These are phyloP conservation scores for Cataglyphis altisquamis DNA, from an alignment of 2,888 invertebrate genomes.

Conservation along the genomic window DNA sequence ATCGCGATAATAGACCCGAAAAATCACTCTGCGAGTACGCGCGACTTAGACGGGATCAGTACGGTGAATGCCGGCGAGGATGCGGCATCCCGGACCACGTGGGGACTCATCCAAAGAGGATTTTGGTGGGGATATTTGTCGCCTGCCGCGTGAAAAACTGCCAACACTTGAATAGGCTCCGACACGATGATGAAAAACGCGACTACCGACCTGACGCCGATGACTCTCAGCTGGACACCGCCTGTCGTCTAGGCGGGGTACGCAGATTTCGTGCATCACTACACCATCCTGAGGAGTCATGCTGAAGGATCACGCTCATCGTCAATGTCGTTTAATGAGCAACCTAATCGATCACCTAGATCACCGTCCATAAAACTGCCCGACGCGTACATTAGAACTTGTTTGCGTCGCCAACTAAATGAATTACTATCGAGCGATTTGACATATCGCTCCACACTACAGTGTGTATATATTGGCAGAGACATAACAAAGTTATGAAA, in stretches of 20 bases:
- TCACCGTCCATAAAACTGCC: slow-evolving; percentile 13
- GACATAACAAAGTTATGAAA: slow-evolving; percentile 21
- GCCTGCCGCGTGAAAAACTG: slow-evolving; percentile 82
- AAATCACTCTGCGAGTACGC: slow-evolving; percentile 61
- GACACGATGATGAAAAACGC: slow-evolving; percentile 80
- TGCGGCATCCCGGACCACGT: slow-evolving; percentile 79
- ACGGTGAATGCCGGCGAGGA: slow-evolving; percentile 78
- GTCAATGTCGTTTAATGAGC: slow-evolving; percentile 23
- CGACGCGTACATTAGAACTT: slow-evolving; percentile 20
- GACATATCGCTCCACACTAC: slow-evolving; percentile 1
- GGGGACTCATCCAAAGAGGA: slow-evolving; percentile 80
- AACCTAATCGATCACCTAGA: slow-evolving; percentile 27
- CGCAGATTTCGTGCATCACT: slow-evolving; percentile 51
- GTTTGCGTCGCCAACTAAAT: slow-evolving; percentile 27
- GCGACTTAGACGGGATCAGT: slow-evolving; percentile 76
- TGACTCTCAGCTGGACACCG: slow-evolving; percentile 76
- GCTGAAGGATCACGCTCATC: slow-evolving; percentile 13
- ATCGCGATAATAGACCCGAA: slow-evolving; percentile 51
- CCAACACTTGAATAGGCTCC: slow-evolving; percentile 82
- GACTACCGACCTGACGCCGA: slow-evolving; percentile 78
- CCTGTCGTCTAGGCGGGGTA: slow-evolving; percentile 69
- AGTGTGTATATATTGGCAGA: not conserved
- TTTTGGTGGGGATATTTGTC: slow-evolving; percentile 81
- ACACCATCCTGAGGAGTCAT: not conserved
- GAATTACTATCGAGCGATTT: slow-evolving; percentile 25